Evolutionary conservation across 2,113 vertebrate species (phyloP).

Genomic region (Dicerorhinus sumatrensis): DNA sequence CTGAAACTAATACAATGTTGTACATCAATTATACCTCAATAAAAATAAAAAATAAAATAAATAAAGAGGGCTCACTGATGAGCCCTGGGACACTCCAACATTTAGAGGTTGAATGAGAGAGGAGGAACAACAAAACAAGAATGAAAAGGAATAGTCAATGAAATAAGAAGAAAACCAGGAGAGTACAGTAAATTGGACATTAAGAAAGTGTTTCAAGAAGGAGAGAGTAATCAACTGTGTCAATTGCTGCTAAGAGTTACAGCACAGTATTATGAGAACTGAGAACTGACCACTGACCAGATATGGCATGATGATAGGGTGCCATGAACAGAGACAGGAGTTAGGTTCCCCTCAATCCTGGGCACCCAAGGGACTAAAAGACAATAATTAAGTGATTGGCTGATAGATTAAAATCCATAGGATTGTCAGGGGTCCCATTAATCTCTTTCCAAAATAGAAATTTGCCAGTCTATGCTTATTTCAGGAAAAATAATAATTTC

Average conservation of each 20-base stretch:
- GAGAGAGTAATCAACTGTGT: background rate
- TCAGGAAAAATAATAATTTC: background rate
- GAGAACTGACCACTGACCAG: background rate
- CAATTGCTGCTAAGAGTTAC: background rate
- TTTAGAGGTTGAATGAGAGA: too few relatives aligned
- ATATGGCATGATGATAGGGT: background rate
- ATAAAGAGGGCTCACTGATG: too few relatives aligned
- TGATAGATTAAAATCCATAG: constrained; percentile 42
- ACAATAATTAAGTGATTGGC: background rate
- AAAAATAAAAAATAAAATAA: too few relatives aligned
- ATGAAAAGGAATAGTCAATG: too few relatives aligned
- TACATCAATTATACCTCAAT: too few relatives aligned
- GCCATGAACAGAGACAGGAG: background rate
- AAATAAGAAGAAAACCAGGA: too few relatives aligned
- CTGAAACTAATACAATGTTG: too few relatives aligned
- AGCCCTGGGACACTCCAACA: too few relatives aligned
- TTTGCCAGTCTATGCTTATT: background rate
- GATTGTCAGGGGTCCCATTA: background rate
- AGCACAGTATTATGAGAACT: background rate
- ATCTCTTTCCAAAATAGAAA: constrained; percentile 32
- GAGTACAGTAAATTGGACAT: too few relatives aligned
- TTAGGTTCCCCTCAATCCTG: background rate
- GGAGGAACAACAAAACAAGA: too few relatives aligned
- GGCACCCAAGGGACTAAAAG: background rate
- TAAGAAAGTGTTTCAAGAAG: background rate